These are phyloP conservation scores for Ceratoteleas bidentatus DNA, from an alignment of 1,140 invertebrate species.

Conservation along the genomic window DNA sequence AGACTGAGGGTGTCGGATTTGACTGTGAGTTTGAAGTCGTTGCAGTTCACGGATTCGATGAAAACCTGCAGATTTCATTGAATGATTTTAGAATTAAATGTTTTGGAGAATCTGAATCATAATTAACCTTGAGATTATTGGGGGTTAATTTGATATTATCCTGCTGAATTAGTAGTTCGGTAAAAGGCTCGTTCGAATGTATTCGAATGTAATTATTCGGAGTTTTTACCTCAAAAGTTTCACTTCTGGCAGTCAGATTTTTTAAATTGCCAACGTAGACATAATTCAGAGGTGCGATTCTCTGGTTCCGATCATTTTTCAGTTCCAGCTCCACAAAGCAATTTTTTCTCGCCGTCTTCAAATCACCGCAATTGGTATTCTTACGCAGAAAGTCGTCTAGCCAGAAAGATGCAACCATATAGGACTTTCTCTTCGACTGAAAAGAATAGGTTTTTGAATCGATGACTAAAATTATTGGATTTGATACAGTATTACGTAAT, in stretches of 20 bases:
- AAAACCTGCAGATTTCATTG: conserved; percentile 31
- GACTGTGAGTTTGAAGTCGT: conserved; percentile 62
- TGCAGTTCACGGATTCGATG: conserved; percentile 7
- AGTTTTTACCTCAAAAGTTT: conserved; percentile 38
- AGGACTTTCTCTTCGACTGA: conserved; percentile 67
- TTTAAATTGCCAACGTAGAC: conserved; percentile 71
- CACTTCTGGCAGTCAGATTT: conserved; percentile 23
- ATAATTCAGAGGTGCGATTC: conserved; percentile 78
- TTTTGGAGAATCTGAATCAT: too few species aligned
- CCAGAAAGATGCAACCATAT: conserved; percentile 67
- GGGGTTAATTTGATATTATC: too few species aligned
- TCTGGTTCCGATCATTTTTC: conserved; percentile 52
- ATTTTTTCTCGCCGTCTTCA: conserved; percentile 65
- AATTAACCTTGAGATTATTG: too few species aligned
- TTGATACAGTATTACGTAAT: too few species aligned
- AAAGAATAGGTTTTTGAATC: conserved; percentile 13
- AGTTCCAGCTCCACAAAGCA: conserved; percentile 72
- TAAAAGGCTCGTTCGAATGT: too few species aligned
- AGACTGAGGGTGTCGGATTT: conserved; percentile 81
- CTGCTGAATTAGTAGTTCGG: too few species aligned
- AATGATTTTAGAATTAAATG: too few species aligned
- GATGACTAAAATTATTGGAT: too few species aligned
- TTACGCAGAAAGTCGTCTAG: conserved; percentile 62
- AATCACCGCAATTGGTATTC: conserved; percentile 65
- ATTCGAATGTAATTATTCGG: too few species aligned